phyloP scores from a whole-genome alignment of 2,888 invertebrate species.

The Pristionchus exspectatus region DNA sequence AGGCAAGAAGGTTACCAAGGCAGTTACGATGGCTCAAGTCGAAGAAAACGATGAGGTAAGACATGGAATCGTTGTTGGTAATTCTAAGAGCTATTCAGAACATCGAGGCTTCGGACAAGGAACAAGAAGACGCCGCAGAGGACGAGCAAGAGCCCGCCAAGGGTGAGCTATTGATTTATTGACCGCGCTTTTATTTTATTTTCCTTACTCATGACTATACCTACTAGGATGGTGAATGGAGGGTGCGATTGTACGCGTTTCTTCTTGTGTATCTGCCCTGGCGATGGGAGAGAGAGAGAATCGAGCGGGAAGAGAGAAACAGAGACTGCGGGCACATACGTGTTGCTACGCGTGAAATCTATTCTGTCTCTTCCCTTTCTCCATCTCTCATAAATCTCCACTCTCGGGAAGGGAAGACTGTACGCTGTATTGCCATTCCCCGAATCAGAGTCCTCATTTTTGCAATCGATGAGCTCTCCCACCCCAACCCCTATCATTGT shows the following conservation, averaged over 20 bases:
- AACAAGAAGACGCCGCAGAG: background rate
- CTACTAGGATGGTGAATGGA: background rate
- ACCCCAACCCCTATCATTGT: background rate
- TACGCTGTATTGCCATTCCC: too few relatives aligned
- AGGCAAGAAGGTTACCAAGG: background rate
- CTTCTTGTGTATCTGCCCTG: background rate
- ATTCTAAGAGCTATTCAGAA: background rate
- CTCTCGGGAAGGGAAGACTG: background rate
- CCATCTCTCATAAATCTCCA: background rate
- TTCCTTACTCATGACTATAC: background rate
- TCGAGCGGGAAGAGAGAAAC: conserved; percentile 13
- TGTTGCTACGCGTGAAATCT: conserved; percentile 18
- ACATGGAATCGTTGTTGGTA: too few relatives aligned
- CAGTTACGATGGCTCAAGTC: background rate
- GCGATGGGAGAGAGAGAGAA: background rate
- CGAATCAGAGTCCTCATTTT: background rate
- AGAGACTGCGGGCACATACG: conserved; percentile 22
- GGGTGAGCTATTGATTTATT: background rate
- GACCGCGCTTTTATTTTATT: background rate
- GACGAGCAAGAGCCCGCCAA: background rate
- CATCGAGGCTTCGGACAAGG: background rate
- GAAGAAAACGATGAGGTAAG: background rate
- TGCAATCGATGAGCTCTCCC: background rate
- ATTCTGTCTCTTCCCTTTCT: background rate
- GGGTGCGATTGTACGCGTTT: conserved; percentile 4